These are phyloP conservation scores for Coluber constrictor DNA, from an alignment of 2,797 vertebrate genomes.

Conservation along the genomic window DNA sequence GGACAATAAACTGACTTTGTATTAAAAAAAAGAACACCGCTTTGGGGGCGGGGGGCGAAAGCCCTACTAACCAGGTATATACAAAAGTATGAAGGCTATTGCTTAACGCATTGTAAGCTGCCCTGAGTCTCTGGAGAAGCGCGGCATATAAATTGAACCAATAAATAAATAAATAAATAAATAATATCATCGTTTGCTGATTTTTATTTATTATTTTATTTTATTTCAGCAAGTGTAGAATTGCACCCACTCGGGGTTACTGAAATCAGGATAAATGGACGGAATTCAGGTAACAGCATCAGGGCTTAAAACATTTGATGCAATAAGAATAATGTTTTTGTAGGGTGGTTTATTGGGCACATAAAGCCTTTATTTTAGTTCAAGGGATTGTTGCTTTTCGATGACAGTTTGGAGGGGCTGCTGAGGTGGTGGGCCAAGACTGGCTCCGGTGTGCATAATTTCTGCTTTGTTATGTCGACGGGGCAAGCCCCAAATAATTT, in stretches of 20 bases:
- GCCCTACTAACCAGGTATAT: no score
- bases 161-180: no score
- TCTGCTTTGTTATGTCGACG: slow-evolving; percentile 55
- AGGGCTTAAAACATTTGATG: slow-evolving; percentile 51
- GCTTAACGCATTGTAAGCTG: no score
- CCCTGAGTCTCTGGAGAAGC: no score
- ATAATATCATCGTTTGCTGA: background rate
- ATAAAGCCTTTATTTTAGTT: slow-evolving; percentile 59
- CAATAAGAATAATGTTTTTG: slow-evolving; percentile 52
- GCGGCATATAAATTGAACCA: no score
- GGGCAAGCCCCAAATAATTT: slow-evolving; percentile 60
- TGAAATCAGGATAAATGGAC: slow-evolving; percentile 53
- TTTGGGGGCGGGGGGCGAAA: no score
- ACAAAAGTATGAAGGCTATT: no score
- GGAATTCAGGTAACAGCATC: slow-evolving; percentile 34
- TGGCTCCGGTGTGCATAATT: slow-evolving; percentile 48
- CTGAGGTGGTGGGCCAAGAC: slow-evolving; percentile 59
- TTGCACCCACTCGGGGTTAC: slow-evolving; percentile 37
- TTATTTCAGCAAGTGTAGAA: background rate
- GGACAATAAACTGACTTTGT: no score
- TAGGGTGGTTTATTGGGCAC: slow-evolving; percentile 54
- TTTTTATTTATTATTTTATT: background rate
- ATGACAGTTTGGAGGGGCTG: slow-evolving; percentile 45
- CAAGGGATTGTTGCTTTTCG: slow-evolving; percentile 56
- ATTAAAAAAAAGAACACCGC: no score